A percentile compares a stretch with the other conserved stretches of the same genome.
Evolutionary conservation across 2,797 vertebrate genomes (phyloP).

Genomic region (Semaprochilodus insignis): DNA sequence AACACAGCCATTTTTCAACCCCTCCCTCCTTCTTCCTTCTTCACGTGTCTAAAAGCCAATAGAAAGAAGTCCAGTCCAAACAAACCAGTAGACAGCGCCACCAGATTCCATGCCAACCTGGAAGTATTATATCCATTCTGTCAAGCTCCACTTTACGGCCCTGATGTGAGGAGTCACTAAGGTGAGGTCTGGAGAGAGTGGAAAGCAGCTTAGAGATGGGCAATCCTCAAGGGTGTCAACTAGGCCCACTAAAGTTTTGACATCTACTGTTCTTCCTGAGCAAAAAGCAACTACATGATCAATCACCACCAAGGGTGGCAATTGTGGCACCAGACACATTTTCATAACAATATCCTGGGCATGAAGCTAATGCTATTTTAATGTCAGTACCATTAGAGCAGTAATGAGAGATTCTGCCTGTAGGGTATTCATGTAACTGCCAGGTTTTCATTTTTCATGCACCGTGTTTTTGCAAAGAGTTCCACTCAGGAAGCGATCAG

Average conservation of each 20-base stretch:
- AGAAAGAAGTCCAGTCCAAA: conserved; percentile 8
- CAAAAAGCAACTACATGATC: neutral
- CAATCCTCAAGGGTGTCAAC: neutral
- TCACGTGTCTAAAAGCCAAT: conserved; percentile 2
- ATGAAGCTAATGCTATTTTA: conserved; percentile 42
- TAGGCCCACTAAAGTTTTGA: neutral
- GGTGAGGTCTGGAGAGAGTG: neutral
- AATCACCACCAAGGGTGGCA: neutral
- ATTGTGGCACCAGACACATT: conserved; percentile 12
- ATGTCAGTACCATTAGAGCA: conserved; percentile 33
- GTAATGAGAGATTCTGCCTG: conserved; percentile 18
- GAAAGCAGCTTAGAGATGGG: neutral
- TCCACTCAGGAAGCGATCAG: neutral
- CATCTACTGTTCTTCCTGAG: neutral
- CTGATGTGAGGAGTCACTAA: neutral
- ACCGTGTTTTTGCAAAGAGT: neutral
- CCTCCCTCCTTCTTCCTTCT: neutral
- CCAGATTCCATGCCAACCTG: no score
- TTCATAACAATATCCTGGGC: conserved; percentile 16
- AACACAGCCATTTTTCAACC: neutral
- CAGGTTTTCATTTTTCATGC: neutral
- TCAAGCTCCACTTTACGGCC: neutral
- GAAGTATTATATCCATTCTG: neutral
- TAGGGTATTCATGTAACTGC: conserved; percentile 1
- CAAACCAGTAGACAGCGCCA: conserved; percentile 45